Conservation (phyloP, 2,797 vertebrate species). For the Carapus acus region DNA sequence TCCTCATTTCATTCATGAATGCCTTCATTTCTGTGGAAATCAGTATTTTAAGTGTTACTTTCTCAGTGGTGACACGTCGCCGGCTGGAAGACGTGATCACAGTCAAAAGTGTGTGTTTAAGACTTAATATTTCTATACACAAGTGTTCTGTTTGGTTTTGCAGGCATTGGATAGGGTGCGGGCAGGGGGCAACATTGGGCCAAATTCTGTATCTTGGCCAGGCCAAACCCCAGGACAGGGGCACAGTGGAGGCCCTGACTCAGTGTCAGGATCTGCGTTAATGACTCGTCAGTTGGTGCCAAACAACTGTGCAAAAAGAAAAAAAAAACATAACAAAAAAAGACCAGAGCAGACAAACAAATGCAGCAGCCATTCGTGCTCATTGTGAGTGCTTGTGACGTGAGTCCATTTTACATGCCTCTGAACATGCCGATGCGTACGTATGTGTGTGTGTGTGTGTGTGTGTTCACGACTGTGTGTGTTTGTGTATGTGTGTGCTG, state of each 20-base stretch:
- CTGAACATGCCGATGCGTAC: constrained; percentile 10
- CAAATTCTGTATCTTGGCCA: constrained; percentile 47
- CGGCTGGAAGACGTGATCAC: constrained; percentile 18
- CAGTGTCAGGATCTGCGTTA: constrained; percentile 40
- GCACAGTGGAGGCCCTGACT: constrained; percentile 34
- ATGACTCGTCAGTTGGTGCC: constrained; percentile 40
- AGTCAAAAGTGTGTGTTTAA: constrained; percentile 28
- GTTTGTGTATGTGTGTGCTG: constrained; percentile 44
- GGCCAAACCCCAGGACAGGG: constrained; percentile 54
- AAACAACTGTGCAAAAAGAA: constrained; percentile 49
- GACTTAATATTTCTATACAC: constrained; percentile 33
- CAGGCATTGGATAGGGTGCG: constrained; percentile 16
- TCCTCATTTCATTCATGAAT: constrained; percentile 26
- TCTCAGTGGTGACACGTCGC: constrained; percentile 34
- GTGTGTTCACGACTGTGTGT: constrained; percentile 12
- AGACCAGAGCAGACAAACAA: constrained; percentile 52
- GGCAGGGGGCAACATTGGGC: constrained; percentile 38
- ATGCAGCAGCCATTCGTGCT: constrained; percentile 60
- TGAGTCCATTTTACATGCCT: neutral
- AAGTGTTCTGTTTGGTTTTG: constrained; percentile 29
- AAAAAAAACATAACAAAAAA: too few relatives aligned
- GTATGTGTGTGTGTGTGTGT: constrained; percentile 3
- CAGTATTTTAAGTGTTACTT: constrained; percentile 36
- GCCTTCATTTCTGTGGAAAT: constrained; percentile 40
- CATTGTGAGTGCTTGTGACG: constrained; percentile 14